phyloP scores from a whole-genome alignment of 2,113 vertebrate genomes.

The Desmodus rotundus region DNA sequence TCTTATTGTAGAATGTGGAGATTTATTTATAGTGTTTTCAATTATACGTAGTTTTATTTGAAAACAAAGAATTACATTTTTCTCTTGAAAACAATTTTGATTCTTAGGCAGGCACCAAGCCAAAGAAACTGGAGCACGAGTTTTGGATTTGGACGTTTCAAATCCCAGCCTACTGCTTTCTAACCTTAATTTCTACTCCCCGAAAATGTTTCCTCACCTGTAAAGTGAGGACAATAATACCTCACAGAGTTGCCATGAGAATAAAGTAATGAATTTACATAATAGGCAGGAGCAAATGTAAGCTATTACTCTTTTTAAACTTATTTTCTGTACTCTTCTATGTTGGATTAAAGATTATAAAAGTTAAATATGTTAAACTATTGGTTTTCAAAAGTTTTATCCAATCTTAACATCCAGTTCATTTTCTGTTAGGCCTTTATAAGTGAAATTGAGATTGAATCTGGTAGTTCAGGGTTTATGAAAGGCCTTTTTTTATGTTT shows the following conservation, averaged over 20 bases:
- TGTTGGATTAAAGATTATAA: background rate
- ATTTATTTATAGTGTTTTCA: background rate
- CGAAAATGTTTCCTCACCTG: slow-evolving; percentile 1
- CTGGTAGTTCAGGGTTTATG: slow-evolving; percentile 19
- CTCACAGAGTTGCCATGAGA: background rate
- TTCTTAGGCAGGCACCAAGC: background rate
- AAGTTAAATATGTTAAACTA: background rate
- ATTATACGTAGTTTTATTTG: slow-evolving; percentile 14
- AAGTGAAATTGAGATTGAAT: slow-evolving; percentile 45
- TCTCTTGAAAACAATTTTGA: slow-evolving; percentile 6
- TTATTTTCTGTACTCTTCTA: slow-evolving; percentile 7
- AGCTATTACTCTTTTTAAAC: background rate
- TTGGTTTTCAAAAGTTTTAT: slow-evolving; percentile 34
- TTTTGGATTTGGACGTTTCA: slow-evolving; percentile 4
- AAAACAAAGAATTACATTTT: slow-evolving; percentile 37
- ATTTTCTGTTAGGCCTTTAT: background rate
- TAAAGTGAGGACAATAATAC: background rate
- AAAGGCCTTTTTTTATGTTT: slow-evolving; percentile 70
- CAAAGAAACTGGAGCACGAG: background rate
- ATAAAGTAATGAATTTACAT: slow-evolving; percentile 18
- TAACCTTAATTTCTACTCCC: background rate
- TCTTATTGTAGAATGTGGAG: slow-evolving; percentile 2
- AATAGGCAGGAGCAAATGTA: slow-evolving; percentile 1
- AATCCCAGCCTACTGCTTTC: background rate
- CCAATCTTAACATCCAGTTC: slow-evolving; percentile 25